phyloP scores from a whole-genome alignment of 2,113 vertebrate species.

The Grallaria varia region DNA sequence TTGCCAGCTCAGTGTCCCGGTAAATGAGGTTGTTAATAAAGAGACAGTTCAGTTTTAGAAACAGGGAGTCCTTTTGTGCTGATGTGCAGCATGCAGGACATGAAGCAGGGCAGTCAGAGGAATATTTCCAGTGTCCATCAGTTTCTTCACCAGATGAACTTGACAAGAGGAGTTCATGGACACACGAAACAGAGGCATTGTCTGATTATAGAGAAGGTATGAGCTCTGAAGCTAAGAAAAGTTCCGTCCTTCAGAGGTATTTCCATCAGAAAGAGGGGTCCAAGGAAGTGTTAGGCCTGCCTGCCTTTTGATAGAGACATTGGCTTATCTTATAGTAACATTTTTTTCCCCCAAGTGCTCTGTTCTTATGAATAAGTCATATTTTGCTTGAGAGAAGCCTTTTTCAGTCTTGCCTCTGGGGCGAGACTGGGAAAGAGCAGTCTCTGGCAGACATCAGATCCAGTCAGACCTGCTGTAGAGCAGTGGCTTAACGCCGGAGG shows the following conservation, averaged over 20 bases:
- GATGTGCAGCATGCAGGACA: not conserved
- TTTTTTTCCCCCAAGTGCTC: not conserved
- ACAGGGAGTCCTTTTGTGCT: not conserved
- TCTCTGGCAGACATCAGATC: not conserved
- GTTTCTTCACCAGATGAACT: not conserved
- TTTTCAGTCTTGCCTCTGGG: not conserved
- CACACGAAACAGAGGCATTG: not conserved
- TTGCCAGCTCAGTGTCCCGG: not conserved
- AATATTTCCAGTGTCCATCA: not conserved
- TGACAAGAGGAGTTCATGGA: not conserved
- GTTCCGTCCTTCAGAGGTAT: not conserved
- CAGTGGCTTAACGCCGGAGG: not conserved
- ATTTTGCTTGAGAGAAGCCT: not conserved
- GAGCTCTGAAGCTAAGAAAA: not conserved
- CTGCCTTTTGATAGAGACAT: not conserved
- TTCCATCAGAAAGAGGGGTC: not conserved
- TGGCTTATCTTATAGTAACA: not conserved
- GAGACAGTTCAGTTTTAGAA: conserved; percentile 35
- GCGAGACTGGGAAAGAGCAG: not conserved
- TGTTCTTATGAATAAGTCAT: not conserved
- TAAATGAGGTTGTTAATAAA: conserved; percentile 12
- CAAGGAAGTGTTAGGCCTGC: not conserved
- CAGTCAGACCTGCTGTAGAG: not conserved
- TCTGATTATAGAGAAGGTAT: not conserved
- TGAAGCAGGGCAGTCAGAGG: not conserved